Evolutionary conservation across 35 echinoderm and acorn worm genomes (phyloP), one percentile per base, ranked within the genome.

Genomic region (Anneissia japonica): DNA sequence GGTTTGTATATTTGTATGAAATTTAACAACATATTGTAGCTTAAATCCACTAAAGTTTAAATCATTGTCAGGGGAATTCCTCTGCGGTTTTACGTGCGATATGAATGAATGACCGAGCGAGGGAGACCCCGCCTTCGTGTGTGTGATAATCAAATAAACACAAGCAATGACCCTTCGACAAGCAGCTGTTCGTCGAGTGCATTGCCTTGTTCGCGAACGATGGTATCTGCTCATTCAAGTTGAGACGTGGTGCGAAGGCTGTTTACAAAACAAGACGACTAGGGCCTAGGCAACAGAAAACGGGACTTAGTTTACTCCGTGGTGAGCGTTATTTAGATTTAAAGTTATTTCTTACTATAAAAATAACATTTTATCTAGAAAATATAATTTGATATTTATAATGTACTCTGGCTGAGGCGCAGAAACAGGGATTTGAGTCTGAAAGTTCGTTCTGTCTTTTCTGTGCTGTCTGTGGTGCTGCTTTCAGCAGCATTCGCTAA

Each of bases 91-190:
- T 64, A 26, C 51, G 7, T 64, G 51, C 19, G 51, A 64, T 64
- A 9, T 64, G 51, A 64, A 64, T 64, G 51, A 64, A 64, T 64
- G 51, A 64, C 51, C 9, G 51, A 64, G 21, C 7, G 51, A 64
- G 51, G 51, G 51, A 64, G 51, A 64, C 51, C 51, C 51, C 51
- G 51, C 51, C 51, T 64, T 64, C 51, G 51, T 64, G 51, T 64
- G n/a, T n/a, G 51, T 64, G 51, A 64, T 64, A 64, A 64, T 64
- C 51, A 64, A 64, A 64, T 64, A 64, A 64, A 64, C 51, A 64
- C 51, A 64, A 64, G 51, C 51, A 64, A 16, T 64, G 51, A 64
- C 51, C 51, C 51, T 64, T 64, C 51, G 51, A 64, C 51, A 64
- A 64, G 51, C 51, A 64, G 51, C 51, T 64, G 51, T 64, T 64